Conservation (phyloP, 1,140 invertebrate species). For the Hypsibius dujardini region DNA sequence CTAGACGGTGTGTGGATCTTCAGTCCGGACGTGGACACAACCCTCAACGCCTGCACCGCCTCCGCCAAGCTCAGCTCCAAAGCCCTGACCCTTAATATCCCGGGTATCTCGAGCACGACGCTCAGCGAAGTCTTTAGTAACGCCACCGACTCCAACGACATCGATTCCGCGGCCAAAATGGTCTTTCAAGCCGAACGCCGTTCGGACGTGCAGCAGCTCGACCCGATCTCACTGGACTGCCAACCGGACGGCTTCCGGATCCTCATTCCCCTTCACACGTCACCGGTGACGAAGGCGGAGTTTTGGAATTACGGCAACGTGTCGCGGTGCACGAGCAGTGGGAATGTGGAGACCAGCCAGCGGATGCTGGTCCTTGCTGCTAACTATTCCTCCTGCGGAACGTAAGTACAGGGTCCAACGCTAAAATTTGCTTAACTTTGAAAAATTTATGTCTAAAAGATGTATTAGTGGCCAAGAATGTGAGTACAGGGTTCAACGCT, state of each 20-base stretch:
- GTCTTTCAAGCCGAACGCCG: background rate
- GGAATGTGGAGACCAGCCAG: background rate
- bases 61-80: background rate
- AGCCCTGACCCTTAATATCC: background rate
- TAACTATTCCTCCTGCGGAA: constrained; percentile 10
- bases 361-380: background rate
- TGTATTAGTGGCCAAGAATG: no score
- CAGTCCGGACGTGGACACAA: constrained; percentile 8
- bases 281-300: background rate
- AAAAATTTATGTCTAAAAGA: no score
- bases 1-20: constrained; percentile 8
- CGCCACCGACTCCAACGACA: background rate
- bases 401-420: no score
- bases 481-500: no score
- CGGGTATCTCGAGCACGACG: background rate
- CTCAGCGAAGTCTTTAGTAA: background rate
- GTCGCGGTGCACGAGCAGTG: background rate
- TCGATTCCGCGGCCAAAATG: background rate
- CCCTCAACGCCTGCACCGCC: background rate
- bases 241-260: constrained; percentile 11
- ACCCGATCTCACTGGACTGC: constrained; percentile 7
- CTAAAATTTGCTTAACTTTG: no score
- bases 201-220: background rate
- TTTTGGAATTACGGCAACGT: constrained; percentile 8
- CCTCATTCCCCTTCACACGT: background rate